phyloP scores from a whole-genome alignment of 2,888 invertebrate genomes.

The Aphidoletes aphidimyza region DNA sequence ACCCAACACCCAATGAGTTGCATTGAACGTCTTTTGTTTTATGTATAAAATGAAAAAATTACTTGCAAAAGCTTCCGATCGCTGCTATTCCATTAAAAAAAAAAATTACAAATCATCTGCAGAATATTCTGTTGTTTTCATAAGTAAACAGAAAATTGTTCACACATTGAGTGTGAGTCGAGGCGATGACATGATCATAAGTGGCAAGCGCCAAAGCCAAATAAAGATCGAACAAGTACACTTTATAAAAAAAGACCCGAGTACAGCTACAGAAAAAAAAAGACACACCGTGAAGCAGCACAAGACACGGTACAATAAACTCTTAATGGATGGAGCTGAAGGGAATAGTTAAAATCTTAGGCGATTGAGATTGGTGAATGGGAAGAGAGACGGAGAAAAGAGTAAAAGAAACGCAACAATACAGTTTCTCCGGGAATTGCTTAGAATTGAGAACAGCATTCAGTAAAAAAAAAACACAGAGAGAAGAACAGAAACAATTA shows the following conservation, averaged over 20 bases:
- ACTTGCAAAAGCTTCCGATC: no score
- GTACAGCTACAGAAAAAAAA: neutral
- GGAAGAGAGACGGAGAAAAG: no score
- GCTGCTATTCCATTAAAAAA: no score
- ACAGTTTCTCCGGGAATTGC: neutral
- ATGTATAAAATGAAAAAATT: no score
- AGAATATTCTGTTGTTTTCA: neutral
- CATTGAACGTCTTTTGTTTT: no score
- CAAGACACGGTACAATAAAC: constrained; percentile 46
- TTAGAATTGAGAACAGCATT: constrained; percentile 19
- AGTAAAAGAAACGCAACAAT: constrained; percentile 2
- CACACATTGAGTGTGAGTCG: neutral
- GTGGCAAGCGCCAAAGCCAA: constrained; percentile 49
- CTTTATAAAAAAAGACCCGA: neutral
- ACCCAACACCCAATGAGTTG: neutral
- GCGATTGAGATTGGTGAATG: neutral
- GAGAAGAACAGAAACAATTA: no score
- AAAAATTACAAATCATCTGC: no score
- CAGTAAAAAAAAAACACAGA: neutral
- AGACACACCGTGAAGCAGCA: neutral
- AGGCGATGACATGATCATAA: neutral
- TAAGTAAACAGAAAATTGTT: neutral
- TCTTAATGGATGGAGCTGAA: constrained; percentile 23
- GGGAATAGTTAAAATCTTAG: constrained; percentile 27
- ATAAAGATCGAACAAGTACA: constrained; percentile 25